Conservation (phyloP, 2,797 vertebrate species). For the Galagoides demidoff region DNA sequence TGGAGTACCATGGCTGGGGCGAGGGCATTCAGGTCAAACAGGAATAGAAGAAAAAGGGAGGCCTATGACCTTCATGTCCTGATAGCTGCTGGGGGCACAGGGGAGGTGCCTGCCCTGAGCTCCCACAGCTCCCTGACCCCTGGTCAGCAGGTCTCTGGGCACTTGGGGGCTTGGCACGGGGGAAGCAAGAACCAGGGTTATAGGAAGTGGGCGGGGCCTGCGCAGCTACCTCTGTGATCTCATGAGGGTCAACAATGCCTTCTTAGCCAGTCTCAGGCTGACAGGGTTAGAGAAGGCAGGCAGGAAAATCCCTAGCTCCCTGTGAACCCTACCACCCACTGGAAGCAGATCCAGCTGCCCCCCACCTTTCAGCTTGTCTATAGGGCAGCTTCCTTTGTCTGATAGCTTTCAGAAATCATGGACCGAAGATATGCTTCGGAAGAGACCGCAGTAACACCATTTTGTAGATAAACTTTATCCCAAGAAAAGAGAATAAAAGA, state of each 20-base stretch:
- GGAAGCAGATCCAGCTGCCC: neutral
- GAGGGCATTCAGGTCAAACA: neutral
- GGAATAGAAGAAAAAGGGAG: neutral
- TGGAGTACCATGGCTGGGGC: neutral
- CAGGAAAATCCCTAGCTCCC: neutral
- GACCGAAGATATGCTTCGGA: neutral
- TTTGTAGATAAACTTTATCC: too few species aligned
- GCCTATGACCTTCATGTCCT: conserved; percentile 62
- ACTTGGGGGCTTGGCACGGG: neutral
- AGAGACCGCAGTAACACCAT: too few species aligned
- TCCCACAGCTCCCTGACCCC: neutral
- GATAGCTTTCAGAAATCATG: neutral
- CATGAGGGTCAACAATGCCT: conserved; percentile 61
- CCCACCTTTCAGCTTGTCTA: neutral
- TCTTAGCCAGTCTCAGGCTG: neutral
- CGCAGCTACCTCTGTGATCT: conserved; percentile 72
- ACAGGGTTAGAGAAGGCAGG: neutral
- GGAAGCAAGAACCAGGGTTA: neutral
- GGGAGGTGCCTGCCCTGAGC: conserved; percentile 12
- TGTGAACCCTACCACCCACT: neutral
- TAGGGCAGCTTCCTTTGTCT: neutral
- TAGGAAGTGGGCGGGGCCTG: conserved; percentile 65
- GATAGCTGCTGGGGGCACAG: neutral
- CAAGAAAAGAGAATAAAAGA: too few species aligned
- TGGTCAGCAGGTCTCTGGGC: neutral